Base-by-base conservation (phyloP, 2,113 vertebrate genomes). In the Colossoma macropomum region DNA sequence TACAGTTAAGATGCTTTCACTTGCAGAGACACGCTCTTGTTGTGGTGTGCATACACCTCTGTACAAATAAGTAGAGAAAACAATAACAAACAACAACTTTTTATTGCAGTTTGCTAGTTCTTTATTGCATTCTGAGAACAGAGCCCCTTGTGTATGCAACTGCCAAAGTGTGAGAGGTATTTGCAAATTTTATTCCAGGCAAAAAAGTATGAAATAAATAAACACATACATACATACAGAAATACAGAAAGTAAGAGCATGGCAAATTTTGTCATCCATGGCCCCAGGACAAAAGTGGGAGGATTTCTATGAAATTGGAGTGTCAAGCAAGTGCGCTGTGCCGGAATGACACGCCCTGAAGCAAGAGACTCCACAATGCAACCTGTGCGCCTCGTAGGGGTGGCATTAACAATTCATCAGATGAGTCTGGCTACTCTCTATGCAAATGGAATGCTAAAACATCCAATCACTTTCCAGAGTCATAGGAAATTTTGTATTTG, bases 401-500 rank as follows among this genome's bases (percentile, higher is more conserved):
- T 73, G 68, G 48, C 73, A 80, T 76, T 83, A 71, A 45, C 73
- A 69, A 85, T 83, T 86, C 74, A 81, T 84, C 70, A 84, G 81
- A 66, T 54, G 59, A 73, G 68, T 32, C 80, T 21, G 66, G 68
- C 50, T 32, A 54, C 70, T 81, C 71, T 59, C 70, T 81, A 85
- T 85, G 85, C 80, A 87, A 87, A 88, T 78, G 7, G 70, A 60
- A 75, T 79, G 70, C 62, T 74, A 85, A 83, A 81, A 74, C 75
- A 77, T 70, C 83, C 78, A 70, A 74, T 66, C 85, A 52, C 80
- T 83, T 66, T 54, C 68, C n/a, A 66, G 38, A 81, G 79, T 50
- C 74, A 56, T 59, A 3, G 6, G 50, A 85, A 81, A 16, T 77
- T 77, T 66, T 60, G 41, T 66, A 74, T 75, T 27, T 54, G 27